Conservation (phyloP, 2,888 invertebrate genomes). For the Apocheima hispidaria region DNA sequence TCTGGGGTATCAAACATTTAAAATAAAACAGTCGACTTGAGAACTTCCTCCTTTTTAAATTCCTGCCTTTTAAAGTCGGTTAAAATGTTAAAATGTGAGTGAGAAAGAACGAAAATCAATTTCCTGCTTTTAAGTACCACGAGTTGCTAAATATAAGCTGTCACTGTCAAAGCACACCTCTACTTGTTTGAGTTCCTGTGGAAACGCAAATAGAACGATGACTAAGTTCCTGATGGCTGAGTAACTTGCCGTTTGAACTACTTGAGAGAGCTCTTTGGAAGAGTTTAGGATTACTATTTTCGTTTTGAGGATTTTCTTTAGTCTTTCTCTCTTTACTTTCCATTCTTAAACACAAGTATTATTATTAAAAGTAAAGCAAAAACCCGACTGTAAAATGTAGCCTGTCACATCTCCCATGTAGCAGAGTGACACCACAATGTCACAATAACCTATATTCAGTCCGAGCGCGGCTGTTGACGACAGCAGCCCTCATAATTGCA, state of each 20-base stretch:
- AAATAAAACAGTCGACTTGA: no score
- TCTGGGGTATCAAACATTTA: no score
- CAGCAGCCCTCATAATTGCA: conserved; percentile 33
- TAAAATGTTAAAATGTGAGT: no score
- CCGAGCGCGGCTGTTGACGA: conserved; percentile 19
- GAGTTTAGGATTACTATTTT: not conserved
- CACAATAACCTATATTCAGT: conserved; percentile 30
- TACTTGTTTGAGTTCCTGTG: not conserved
- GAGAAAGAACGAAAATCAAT: no score
- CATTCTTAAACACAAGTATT: no score
- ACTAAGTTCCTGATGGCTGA: conserved; percentile 2
- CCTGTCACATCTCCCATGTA: not conserved
- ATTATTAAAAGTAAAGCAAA: no score
- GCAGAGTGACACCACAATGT: conserved; percentile 6
- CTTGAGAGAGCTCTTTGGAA: not conserved
- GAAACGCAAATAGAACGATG: conserved; percentile 8
- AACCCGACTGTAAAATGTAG: no score
- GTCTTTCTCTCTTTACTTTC: no score
- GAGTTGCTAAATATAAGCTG: no score
- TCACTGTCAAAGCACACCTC: not conserved
- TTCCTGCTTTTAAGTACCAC: no score
- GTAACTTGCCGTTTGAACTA: not conserved
- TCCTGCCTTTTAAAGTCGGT: no score
- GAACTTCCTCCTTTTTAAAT: no score
- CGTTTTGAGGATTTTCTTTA: not conserved